Base-by-base conservation (phyloP, 1,140 invertebrate genomes). In the Glomeris maerens region DNA sequence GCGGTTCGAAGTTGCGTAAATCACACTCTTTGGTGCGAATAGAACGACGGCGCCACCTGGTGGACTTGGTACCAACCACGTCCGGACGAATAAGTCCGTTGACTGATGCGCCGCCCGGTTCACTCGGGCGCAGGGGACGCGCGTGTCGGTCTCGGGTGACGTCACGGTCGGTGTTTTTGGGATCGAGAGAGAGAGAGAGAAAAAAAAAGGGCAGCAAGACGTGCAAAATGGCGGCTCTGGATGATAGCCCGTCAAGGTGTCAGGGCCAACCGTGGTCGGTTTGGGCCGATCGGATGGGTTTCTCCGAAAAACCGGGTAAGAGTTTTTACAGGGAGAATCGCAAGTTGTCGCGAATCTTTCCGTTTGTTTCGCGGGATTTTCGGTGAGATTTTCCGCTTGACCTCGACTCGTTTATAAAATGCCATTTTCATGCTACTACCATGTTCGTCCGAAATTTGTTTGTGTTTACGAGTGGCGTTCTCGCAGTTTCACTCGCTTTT, bases 161-260 rank as follows among this genome's bases (percentile, higher is more conserved):
- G 64, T 66, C 65, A 66, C 47, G 39, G 45, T 67, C 66, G 66
- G 60, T 46, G 50, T 57, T 58, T 53, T 61, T 56, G 64, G 64
- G 45, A 27, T n/a, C n/a, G n/a, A n/a, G 31, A 36, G 10, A 36
- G 10, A 36, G 31, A 10, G 10, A 36, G 17, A 36, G 25, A 27
- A 57, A 58, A 52, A 60, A 61, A 53, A 65, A 65, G 63, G 63
- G 60, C 65, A 66, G 61, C 64, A 66, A 60, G 62, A 64, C 60
- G 55, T 60, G 55, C 54, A 68, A 68, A 67, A 68, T 68, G 66
- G 66, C 66, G 64, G 66, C 65, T 55, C 59, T 63, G 58, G 65
- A 49, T 14, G 48, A 49, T 21, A 49, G 48, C 42, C 48, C 48
- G 22, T 21, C 48, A 28, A 4, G 26, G 48, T 49, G 26, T 26